Evolutionary conservation across 2,888 invertebrate species (phyloP).

Genomic region (Agyllia agylla): DNA sequence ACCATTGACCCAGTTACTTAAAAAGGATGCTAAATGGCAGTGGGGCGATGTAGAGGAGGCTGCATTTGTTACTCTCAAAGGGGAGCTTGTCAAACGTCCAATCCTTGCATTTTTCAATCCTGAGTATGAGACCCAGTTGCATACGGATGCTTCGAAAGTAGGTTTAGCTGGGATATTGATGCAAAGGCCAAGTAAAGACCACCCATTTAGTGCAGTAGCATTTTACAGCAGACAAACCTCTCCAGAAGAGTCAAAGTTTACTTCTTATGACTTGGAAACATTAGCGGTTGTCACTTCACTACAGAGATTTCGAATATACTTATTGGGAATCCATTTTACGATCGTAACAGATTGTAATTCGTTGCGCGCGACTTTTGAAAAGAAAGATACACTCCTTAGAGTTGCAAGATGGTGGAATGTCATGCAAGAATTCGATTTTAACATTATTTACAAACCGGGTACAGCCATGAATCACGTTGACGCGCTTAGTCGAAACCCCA

Average conservation of each 20-base stretch:
- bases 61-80: constrained; percentile 77
- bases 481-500: constrained; percentile 61
- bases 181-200: constrained; percentile 63
- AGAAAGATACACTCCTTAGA: constrained; percentile 58
- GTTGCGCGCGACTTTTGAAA: constrained; percentile 59
- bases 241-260: constrained; percentile 50
- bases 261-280: constrained; percentile 45
- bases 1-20: constrained; percentile 51
- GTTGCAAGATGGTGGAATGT: constrained; percentile 71
- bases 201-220: constrained; percentile 52
- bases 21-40: constrained; percentile 57
- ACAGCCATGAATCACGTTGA: constrained; percentile 63
- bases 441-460: constrained; percentile 59
- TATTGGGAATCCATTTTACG: constrained; percentile 50
- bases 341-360: constrained; percentile 65
- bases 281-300: constrained; percentile 54
- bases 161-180: constrained; percentile 81
- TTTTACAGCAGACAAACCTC: constrained; percentile 76
- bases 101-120: constrained; percentile 80
- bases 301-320: constrained; percentile 42
- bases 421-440: constrained; percentile 57
- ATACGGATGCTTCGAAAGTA: constrained; percentile 81
- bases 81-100: constrained; percentile 71
- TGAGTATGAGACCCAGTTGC: constrained; percentile 77
- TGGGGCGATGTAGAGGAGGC: constrained; percentile 67